Evolutionary conservation across 2,888 invertebrate species (phyloP).

Genomic region (Zygogramma bicolorata): DNA sequence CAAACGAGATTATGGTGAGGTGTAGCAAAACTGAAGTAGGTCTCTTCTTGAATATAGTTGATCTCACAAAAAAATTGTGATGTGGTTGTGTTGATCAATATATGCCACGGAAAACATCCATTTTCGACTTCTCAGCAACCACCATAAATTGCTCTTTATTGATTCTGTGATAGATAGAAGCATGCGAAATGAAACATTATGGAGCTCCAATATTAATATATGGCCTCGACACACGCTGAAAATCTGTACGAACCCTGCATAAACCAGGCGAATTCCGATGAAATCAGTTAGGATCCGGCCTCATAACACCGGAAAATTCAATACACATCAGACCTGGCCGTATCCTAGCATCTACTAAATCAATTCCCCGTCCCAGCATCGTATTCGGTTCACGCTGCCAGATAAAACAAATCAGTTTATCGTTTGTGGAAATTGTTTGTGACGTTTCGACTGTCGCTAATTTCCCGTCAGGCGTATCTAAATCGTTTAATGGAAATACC

Average conservation of each 20-base stretch:
- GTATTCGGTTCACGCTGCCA: slow-evolving; percentile 5
- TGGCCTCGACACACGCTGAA: not conserved
- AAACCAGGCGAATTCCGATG: slow-evolving; percentile 8
- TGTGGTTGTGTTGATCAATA: too few species aligned
- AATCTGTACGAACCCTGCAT: not conserved
- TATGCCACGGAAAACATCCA: too few species aligned
- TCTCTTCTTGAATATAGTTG: too few species aligned
- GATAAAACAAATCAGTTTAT: slow-evolving; percentile 35
- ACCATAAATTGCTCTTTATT: too few species aligned
- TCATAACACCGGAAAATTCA: slow-evolving; percentile 15
- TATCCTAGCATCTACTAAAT: slow-evolving; percentile 14
- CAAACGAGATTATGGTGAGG: too few species aligned
- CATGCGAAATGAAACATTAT: too few species aligned
- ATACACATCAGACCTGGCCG: slow-evolving; percentile 1
- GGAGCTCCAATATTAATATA: not conserved
- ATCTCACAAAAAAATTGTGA: too few species aligned
- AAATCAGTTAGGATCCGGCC: slow-evolving; percentile 9
- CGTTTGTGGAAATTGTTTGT: slow-evolving; percentile 37
- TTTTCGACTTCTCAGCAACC: too few species aligned
- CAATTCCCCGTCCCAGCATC: slow-evolving; percentile 10
- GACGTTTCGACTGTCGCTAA: slow-evolving; percentile 32
- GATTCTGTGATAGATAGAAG: too few species aligned
- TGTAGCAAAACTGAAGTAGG: too few species aligned
- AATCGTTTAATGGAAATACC: not conserved
- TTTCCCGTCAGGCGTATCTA: slow-evolving; percentile 23